phyloP scores from a whole-genome alignment of 2,797 vertebrate species.

The Chaenodraco wilsoni region DNA sequence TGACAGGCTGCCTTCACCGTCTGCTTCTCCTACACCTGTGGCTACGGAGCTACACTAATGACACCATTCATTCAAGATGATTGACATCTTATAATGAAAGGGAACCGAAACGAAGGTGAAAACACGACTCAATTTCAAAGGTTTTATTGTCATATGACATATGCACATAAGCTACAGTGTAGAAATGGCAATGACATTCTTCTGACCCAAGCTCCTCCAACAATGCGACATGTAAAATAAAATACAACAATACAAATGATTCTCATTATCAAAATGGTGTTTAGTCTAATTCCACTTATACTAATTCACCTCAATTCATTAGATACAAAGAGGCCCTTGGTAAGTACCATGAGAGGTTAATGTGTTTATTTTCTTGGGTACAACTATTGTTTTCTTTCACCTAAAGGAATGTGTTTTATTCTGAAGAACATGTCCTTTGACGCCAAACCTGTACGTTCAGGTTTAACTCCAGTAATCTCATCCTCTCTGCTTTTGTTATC shows the following conservation, averaged over 20 bases:
- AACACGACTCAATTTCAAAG: background rate
- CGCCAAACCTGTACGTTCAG: conserved; percentile 64
- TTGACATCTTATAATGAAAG: background rate
- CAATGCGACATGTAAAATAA: no score
- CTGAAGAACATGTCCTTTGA: conserved; percentile 61
- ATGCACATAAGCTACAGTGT: no score
- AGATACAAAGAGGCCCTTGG: background rate
- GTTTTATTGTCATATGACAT: no score
- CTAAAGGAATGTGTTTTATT: conserved; percentile 36
- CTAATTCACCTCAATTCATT: conserved; percentile 3
- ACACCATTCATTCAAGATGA: conserved; percentile 2
- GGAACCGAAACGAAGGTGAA: background rate
- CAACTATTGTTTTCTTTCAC: conserved; percentile 13
- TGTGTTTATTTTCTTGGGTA: conserved; percentile 2
- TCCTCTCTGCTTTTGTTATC: conserved; percentile 60
- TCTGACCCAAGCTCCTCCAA: no score
- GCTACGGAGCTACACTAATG: background rate
- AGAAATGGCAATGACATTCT: no score
- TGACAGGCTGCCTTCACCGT: conserved; percentile 19
- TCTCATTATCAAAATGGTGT: conserved; percentile 9
- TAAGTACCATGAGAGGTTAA: background rate
- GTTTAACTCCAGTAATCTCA: conserved; percentile 59
- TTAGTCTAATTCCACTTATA: background rate
- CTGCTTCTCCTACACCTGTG: conserved; percentile 40
- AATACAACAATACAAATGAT: no score